phyloP scores from a whole-genome alignment of 2,888 invertebrate genomes.

The Dicranocentrus wangi region DNA sequence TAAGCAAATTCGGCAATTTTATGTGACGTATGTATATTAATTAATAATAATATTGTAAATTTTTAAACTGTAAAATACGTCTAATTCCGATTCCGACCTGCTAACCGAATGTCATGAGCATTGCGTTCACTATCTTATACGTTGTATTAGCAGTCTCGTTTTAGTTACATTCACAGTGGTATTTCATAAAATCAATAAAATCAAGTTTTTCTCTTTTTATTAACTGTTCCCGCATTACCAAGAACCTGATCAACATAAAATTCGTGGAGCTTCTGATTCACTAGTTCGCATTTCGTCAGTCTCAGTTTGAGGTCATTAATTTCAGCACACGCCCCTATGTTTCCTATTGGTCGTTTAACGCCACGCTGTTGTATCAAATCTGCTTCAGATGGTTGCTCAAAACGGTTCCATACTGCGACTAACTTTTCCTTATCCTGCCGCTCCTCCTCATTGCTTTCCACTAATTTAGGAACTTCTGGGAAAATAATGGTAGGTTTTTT shows the following conservation, averaged over 20 bases:
- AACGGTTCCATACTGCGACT: conserved; percentile 72
- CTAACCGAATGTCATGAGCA: conserved; percentile 58
- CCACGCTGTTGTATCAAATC: conserved; percentile 27
- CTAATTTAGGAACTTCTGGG: conserved; percentile 79
- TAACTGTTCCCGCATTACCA: conserved; percentile 10
- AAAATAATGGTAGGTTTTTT: conserved; percentile 73
- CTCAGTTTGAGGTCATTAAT: conserved; percentile 69
- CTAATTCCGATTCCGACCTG: neutral
- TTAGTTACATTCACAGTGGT: conserved; percentile 51
- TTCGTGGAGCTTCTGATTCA: conserved; percentile 69
- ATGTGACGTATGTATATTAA: neutral
- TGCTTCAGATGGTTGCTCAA: conserved; percentile 57
- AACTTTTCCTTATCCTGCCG: conserved; percentile 76
- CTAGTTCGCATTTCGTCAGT: conserved; percentile 66
- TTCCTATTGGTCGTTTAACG: conserved; percentile 46
- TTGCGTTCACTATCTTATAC: conserved; percentile 46
- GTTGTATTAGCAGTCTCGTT: conserved; percentile 61
- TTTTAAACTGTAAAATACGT: neutral
- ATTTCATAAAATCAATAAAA: neutral
- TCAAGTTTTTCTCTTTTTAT: conserved; percentile 55
- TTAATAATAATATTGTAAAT: too few species aligned
- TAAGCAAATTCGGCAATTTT: too few species aligned
- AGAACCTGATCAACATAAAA: conserved; percentile 69
- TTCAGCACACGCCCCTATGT: conserved; percentile 60
- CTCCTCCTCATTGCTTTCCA: conserved; percentile 80